Conservation (phyloP, 2,888 invertebrate genomes). For the Suillia variegata region DNA sequence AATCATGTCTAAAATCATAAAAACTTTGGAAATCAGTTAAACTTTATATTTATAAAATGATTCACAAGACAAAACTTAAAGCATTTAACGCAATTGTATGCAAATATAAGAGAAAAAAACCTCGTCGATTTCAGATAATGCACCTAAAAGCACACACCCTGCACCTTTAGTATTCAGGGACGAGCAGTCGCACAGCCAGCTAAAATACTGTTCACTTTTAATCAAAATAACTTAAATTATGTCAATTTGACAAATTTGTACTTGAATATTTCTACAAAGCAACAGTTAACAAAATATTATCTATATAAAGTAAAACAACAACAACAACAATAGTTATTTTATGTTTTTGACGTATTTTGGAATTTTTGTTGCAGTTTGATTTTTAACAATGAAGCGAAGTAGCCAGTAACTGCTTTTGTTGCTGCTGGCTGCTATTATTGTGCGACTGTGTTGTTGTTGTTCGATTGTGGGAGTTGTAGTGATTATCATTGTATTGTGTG, state of each 20-base stretch:
- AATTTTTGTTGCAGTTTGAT: background rate
- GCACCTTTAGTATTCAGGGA: background rate
- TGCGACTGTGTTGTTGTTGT: background rate
- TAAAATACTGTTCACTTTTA: background rate
- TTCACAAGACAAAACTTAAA: too few relatives aligned
- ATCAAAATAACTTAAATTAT: background rate
- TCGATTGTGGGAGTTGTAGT: background rate
- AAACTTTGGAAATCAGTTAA: too few relatives aligned
- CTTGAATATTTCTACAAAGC: background rate
- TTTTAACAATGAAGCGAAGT: background rate
- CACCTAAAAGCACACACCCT: background rate
- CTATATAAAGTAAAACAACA: constrained; percentile 13
- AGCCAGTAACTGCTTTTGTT: too few relatives aligned
- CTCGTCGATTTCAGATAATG: too few relatives aligned
- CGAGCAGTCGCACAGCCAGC: background rate
- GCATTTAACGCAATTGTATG: too few relatives aligned
- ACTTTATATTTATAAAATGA: too few relatives aligned
- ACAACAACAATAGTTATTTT: constrained; percentile 20
- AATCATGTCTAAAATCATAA: too few relatives aligned
- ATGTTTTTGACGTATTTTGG: constrained; percentile 10
- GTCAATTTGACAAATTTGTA: background rate
- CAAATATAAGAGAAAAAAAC: too few relatives aligned
- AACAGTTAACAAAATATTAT: constrained; percentile 13
- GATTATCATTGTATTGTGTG: too few relatives aligned
- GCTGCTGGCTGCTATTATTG: too few relatives aligned